Base-by-base conservation (phyloP, 2,797 vertebrate genomes). In the Tarsius wallacei region DNA sequence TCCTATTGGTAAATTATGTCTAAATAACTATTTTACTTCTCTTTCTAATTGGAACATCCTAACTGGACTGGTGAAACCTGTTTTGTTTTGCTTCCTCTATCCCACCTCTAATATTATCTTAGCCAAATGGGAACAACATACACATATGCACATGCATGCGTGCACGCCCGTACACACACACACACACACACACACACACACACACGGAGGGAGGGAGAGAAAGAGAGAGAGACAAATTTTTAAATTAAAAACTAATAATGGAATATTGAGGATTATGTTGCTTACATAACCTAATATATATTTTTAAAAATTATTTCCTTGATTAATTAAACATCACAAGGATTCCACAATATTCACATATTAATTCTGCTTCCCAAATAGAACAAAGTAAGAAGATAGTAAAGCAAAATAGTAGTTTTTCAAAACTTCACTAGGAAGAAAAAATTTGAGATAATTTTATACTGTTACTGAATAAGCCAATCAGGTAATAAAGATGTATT, bases 1-100 rank as follows among this genome's bases (percentile, higher is more conserved):
- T 97, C 84, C 95, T 98, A 95, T 83, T 89, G 77, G 98, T 92
- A 96, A 98, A 70, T 90, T 42, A 83, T 90, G 76, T 89, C 49
- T 93, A 53, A 74, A 96, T 83, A 73, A 93, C 76, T 97, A 64
- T 17, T 97, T 98, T 97, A 91, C 12, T 88, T 96, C 97, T 97
- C 78, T 95, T 96, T 95, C 47, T 96, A 80, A 95, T 97, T 82
- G 66, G 9, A 15, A 59, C 74, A 28, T 95, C 83, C 3, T 90
- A 73, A 93, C 61, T 94, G 76, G 49, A 93, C 61, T 94, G 76
- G 49, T 70, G 93, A 94, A 97, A 66, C 68, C 16, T 36, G 31
- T 85, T 8, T 28, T 97, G 26, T 0, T 0, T 68, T 26, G 97
- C 92, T 90, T 85, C 31, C 22, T 36, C 57, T 2, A 61, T 2